Conservation (phyloP, 2,888 invertebrate genomes). For the Melanostoma mellinum region DNA sequence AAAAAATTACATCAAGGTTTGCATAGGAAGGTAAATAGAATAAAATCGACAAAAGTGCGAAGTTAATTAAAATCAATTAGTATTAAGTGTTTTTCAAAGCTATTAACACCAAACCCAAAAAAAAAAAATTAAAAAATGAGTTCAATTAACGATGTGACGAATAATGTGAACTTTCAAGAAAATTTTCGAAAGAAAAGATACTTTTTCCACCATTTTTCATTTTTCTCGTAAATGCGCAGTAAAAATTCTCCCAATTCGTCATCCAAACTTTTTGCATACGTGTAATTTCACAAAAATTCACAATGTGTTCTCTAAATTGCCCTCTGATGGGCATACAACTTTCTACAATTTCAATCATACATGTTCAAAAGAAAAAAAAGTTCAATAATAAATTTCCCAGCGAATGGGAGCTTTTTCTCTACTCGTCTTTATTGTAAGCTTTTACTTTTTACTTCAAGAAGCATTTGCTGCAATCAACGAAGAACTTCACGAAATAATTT, state of each 20-base stretch:
- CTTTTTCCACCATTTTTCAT: not conserved
- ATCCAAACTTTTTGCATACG: constrained; percentile 32
- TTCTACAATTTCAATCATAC: not conserved
- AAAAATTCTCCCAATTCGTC: constrained; percentile 37
- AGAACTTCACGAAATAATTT: constrained; percentile 11
- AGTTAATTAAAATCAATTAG: constrained; percentile 31
- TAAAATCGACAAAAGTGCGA: constrained; percentile 48
- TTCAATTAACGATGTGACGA: not conserved
- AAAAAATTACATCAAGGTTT: constrained; percentile 51
- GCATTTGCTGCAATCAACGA: constrained; percentile 10
- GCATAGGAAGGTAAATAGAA: constrained; percentile 69
- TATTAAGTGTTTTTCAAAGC: constrained; percentile 40
- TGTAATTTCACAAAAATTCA: constrained; percentile 31
- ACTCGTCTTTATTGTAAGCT: constrained; percentile 62
- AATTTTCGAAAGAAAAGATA: constrained; percentile 23
- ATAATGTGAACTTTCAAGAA: constrained; percentile 19
- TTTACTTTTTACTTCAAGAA: constrained; percentile 19
- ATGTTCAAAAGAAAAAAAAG: not conserved
- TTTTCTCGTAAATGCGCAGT: constrained; percentile 55
- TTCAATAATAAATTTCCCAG: constrained; percentile 5
- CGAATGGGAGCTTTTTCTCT: constrained; percentile 59
- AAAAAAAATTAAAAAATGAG: not conserved
- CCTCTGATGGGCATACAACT: constrained; percentile 5
- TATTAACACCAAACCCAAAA: constrained; percentile 11
- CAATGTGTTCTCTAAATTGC: not conserved